These are phyloP conservation scores for Eugnorisma glareosa DNA, from an alignment of 2,888 invertebrate species.

Conservation along the genomic window DNA sequence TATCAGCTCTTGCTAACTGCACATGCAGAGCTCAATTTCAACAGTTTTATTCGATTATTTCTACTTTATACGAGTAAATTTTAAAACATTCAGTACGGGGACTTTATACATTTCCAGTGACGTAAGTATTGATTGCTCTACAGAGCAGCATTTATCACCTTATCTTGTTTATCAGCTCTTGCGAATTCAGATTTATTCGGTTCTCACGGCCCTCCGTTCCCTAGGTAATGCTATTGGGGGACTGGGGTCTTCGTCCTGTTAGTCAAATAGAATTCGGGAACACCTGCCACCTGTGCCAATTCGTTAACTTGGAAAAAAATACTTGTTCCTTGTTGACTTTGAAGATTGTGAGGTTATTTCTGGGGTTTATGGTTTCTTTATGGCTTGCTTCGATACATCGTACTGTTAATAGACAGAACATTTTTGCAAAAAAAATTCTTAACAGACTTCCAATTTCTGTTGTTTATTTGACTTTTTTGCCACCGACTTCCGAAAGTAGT, in stretches of 20 bases:
- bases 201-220: constrained; percentile 59
- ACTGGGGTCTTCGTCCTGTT: constrained; percentile 50
- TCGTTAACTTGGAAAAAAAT: neutral
- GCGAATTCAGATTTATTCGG: constrained; percentile 49
- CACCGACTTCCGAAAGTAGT: too few species aligned
- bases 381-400: neutral
- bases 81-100: neutral
- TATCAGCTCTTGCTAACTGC: too few species aligned
- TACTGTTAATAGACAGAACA: neutral
- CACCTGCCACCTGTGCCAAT: constrained; percentile 39
- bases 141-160: constrained; percentile 44
- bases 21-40: too few species aligned
- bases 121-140: constrained; percentile 39
- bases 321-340: neutral
- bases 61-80: neutral
- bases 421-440: too few species aligned
- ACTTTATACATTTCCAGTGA: constrained; percentile 24
- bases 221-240: constrained; percentile 28
- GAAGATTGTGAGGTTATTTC: neutral
- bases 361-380: neutral
- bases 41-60: neutral
- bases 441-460: too few species aligned
- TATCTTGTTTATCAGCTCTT: constrained; percentile 63
- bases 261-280: constrained; percentile 26
- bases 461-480: too few species aligned